These are phyloP conservation scores for Drosophila insularis DNA, from an alignment of 1,140 invertebrate species.

Conservation along the genomic window DNA sequence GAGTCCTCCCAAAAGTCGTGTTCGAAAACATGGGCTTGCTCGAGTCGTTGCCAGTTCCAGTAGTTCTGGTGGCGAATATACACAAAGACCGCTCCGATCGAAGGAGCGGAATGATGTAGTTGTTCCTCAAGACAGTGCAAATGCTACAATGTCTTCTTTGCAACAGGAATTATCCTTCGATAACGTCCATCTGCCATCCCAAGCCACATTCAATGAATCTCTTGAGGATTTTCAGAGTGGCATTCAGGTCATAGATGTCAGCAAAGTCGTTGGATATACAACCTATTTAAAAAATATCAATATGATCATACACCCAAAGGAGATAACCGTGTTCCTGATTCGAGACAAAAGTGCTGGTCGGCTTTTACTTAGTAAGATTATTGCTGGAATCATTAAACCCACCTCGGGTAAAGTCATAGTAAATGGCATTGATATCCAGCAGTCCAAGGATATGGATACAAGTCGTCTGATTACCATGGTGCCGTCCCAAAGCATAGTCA, in stretches of 20 bases:
- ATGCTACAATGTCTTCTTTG: no score
- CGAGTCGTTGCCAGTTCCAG: background rate
- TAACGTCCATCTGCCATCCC: background rate
- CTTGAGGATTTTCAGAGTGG: background rate
- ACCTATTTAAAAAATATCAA: background rate
- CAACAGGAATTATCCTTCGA: background rate
- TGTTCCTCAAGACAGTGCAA: no score
- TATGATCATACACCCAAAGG: slow-evolving; percentile 61
- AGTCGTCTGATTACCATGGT: slow-evolving; percentile 91
- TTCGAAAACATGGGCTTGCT: background rate
- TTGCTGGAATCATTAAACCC: slow-evolving; percentile 89
- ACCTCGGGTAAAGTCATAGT: slow-evolving; percentile 87
- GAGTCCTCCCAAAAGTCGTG: background rate
- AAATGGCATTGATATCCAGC: slow-evolving; percentile 87
- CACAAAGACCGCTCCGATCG: background rate
- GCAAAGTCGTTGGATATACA: background rate
- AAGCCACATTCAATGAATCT: background rate
- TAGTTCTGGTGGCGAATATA: background rate
- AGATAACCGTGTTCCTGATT: slow-evolving; percentile 90
- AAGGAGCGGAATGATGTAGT: no score
- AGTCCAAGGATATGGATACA: slow-evolving; percentile 83
- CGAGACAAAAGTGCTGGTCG: slow-evolving; percentile 88
- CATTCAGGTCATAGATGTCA: background rate
- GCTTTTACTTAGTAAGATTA: slow-evolving; percentile 86
- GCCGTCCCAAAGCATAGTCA: slow-evolving; percentile 97